Evolutionary conservation across 2,797 vertebrate species (phyloP).

Genomic region (Labroides dimidiatus): DNA sequence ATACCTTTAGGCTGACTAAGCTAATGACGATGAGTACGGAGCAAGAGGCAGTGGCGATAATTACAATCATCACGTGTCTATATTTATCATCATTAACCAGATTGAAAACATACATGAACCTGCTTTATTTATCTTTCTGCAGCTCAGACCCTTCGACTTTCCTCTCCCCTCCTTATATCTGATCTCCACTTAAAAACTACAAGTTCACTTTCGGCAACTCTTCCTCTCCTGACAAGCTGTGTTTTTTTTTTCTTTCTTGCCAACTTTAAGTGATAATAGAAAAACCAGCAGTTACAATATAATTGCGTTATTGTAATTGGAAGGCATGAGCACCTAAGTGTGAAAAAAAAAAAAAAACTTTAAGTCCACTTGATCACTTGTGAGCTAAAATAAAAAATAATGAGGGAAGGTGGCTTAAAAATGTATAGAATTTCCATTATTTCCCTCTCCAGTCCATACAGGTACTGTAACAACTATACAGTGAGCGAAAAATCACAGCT

Average conservation of each 20-base stretch:
- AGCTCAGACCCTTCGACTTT: constrained; percentile 38
- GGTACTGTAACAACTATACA: constrained; percentile 71
- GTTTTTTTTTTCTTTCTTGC: constrained; percentile 45
- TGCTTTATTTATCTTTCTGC: constrained; percentile 28
- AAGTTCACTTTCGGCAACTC: constrained; percentile 48
- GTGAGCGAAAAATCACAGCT: constrained; percentile 75
- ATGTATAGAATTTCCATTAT: constrained; percentile 72
- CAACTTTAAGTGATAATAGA: constrained; percentile 77
- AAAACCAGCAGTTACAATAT: constrained; percentile 72
- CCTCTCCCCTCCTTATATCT: constrained; percentile 14
- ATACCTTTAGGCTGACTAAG: constrained; percentile 54
- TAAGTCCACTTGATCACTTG: constrained; percentile 61
- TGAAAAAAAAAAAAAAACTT: constrained; percentile 66
- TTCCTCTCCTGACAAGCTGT: constrained; percentile 55
- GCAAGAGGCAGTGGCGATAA: constrained; percentile 70
- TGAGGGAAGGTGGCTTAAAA: constrained; percentile 63
- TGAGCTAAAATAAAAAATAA: constrained; percentile 79
- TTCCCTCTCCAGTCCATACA: constrained; percentile 16
- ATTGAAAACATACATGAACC: constrained; percentile 62
- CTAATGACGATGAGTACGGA: constrained; percentile 77
- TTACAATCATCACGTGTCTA: constrained; percentile 74
- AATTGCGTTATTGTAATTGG: constrained; percentile 75
- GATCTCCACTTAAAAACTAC: constrained; percentile 28
- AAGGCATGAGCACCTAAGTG: constrained; percentile 69
- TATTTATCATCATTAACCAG: constrained; percentile 77